phyloP scores from a whole-genome alignment of 2,888 invertebrate genomes.

The Erebia epiphron region DNA sequence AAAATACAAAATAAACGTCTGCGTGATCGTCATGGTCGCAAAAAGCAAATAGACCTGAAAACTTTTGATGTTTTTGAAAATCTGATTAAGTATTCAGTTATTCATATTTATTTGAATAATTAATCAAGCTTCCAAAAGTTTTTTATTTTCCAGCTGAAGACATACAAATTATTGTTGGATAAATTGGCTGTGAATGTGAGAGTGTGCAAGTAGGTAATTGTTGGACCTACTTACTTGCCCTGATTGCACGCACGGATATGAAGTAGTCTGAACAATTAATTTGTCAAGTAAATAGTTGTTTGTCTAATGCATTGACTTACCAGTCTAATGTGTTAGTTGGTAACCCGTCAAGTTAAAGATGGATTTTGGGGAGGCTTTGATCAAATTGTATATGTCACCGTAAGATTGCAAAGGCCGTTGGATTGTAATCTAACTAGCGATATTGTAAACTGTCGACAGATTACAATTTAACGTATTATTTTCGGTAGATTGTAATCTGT shows the following conservation, averaged over 20 bases:
- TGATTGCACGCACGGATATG: background rate
- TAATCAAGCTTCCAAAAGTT: background rate
- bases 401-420: too few species aligned
- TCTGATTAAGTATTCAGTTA: background rate
- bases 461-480: too few species aligned
- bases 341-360: constrained; percentile 9
- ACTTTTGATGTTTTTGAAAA: background rate
- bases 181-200: background rate
- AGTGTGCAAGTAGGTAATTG: background rate
- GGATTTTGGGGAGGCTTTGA: constrained; percentile 5
- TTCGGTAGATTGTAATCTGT: too few species aligned
- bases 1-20: too few species aligned
- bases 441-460: too few species aligned
- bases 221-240: background rate
- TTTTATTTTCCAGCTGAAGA: background rate
- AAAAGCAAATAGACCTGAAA: too few species aligned
- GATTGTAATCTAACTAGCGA: too few species aligned
- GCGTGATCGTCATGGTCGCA: too few species aligned
- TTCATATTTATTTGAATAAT: background rate
- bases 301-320: too few species aligned
- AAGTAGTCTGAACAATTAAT: background rate
- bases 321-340: background rate
- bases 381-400: constrained; percentile 3
- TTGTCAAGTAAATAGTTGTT: background rate
- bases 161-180: background rate